A percentile compares a stretch with the other conserved stretches of the same genome.
Evolutionary conservation across 2,797 vertebrate species (phyloP).

Genomic region (Intellagama lesueurii): DNA sequence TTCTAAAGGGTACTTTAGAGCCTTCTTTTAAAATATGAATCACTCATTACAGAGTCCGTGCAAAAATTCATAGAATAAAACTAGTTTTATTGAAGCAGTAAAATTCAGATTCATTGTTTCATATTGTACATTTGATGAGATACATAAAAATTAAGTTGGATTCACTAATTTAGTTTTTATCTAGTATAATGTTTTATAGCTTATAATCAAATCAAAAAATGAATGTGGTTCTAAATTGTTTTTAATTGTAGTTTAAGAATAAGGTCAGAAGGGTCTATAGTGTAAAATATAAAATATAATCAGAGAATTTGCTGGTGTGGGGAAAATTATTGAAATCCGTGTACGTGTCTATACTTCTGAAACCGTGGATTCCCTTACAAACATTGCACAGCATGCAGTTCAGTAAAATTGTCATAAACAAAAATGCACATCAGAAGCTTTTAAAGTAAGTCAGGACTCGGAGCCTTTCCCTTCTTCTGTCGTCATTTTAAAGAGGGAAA

Average conservation of each 20-base stretch:
- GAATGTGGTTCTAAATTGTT: slow-evolving; percentile 33
- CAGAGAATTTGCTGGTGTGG: slow-evolving; percentile 13
- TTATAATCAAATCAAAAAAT: slow-evolving; percentile 44
- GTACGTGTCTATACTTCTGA: slow-evolving; percentile 1
- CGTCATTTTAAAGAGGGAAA: background rate
- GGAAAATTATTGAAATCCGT: slow-evolving; percentile 23
- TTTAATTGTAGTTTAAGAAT: slow-evolving; percentile 47
- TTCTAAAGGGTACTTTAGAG: slow-evolving; percentile 37
- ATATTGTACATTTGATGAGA: slow-evolving; percentile 28
- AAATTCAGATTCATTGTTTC: slow-evolving; percentile 31
- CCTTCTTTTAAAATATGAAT: slow-evolving; percentile 36
- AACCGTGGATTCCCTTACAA: background rate
- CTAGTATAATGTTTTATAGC: slow-evolving; percentile 44
- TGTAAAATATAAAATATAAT: slow-evolving; percentile 50
- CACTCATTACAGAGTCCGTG: background rate
- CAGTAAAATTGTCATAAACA: background rate
- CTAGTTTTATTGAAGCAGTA: slow-evolving; percentile 28
- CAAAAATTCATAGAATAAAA: slow-evolving; percentile 37
- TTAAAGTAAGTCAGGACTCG: background rate
- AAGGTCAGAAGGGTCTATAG: slow-evolving; percentile 16
- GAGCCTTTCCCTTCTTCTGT: background rate
- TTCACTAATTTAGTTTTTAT: slow-evolving; percentile 28
- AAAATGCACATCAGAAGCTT: background rate
- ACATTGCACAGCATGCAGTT: slow-evolving; percentile 23
- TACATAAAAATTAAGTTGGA: slow-evolving; percentile 38